A percentile compares a stretch with the other conserved stretches of the same genome.
Conservation (phyloP, 2,113 vertebrate species). For the Connochaetes taurinus region DNA sequence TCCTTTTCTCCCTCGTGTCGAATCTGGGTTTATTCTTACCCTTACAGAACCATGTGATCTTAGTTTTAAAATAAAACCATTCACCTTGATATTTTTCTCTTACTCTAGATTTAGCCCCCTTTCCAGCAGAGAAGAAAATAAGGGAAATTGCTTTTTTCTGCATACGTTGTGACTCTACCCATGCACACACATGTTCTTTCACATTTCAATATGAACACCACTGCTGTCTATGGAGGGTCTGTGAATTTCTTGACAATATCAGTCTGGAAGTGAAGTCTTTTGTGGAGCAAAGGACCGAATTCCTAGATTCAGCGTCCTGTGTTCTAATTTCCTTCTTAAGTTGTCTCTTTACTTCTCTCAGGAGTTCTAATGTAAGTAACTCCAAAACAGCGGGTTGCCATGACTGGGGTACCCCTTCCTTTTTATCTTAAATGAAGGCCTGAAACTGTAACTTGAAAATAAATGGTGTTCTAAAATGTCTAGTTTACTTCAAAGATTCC, state of each 20-base stretch:
- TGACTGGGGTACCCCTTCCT: neutral
- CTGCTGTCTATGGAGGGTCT: neutral
- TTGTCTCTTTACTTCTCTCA: neutral
- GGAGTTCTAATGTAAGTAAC: fast-evolving
- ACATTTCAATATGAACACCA: neutral
- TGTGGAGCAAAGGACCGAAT: neutral
- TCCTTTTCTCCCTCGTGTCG: neutral
- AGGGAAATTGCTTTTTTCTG: neutral
- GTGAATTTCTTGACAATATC: neutral
- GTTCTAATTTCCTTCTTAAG: neutral
- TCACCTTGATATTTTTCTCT: neutral
- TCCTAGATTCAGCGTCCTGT: neutral
- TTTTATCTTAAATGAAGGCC: neutral
- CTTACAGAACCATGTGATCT: neutral
- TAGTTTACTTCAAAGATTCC: neutral
- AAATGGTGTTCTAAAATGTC: neutral
- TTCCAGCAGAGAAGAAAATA: neutral
- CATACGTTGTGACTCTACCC: neutral
- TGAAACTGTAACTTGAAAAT: neutral
- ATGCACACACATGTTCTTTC: neutral
- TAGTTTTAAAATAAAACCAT: neutral
- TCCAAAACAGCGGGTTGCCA: neutral
- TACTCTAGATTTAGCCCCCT: neutral
- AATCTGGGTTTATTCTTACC: neutral
- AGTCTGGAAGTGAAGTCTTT: neutral